A percentile compares a stretch with the other conserved stretches of the same genome.
Conservation (phyloP, 2,888 invertebrate species). For the Xestia ashworthii region DNA sequence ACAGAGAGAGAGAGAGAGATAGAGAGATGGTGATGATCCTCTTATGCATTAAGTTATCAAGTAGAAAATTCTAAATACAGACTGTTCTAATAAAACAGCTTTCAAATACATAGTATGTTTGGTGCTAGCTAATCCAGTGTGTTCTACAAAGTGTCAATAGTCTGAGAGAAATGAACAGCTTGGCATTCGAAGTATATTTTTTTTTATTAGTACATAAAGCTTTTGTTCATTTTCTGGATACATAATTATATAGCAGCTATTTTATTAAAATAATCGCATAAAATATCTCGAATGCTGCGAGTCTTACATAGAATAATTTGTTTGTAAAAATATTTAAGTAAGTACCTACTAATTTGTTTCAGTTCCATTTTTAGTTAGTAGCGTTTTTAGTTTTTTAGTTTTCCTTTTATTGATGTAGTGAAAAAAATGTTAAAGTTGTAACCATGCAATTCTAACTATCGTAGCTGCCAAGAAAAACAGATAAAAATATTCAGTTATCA, state of each 20-base stretch:
- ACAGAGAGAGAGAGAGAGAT: too few species aligned
- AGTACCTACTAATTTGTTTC: background rate
- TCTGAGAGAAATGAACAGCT: background rate
- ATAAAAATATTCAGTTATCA: too few species aligned
- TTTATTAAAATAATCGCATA: background rate
- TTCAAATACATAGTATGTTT: conserved; percentile 3
- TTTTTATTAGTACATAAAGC: conserved; percentile 5
- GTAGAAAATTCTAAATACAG: background rate
- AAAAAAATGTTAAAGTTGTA: background rate
- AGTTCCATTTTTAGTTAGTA: too few species aligned
- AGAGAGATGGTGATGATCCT: background rate
- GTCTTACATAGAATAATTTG: background rate
- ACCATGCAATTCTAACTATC: background rate
- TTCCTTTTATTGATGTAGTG: background rate
- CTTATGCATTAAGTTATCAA: background rate
- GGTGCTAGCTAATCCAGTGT: conserved; percentile 3
- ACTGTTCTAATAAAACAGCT: background rate
- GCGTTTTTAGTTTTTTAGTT: too few species aligned
- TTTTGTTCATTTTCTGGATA: conserved; percentile 11
- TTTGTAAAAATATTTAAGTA: background rate
- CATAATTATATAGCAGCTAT: background rate
- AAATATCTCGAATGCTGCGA: background rate
- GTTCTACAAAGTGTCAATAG: conserved; percentile 8
- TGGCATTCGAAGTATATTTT: background rate
- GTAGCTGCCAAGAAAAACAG: background rate